A percentile compares a stretch with the other conserved stretches of the same genome.
phyloP scores from a whole-genome alignment of 2,113 vertebrate genomes.

The Caranx ignobilis region DNA sequence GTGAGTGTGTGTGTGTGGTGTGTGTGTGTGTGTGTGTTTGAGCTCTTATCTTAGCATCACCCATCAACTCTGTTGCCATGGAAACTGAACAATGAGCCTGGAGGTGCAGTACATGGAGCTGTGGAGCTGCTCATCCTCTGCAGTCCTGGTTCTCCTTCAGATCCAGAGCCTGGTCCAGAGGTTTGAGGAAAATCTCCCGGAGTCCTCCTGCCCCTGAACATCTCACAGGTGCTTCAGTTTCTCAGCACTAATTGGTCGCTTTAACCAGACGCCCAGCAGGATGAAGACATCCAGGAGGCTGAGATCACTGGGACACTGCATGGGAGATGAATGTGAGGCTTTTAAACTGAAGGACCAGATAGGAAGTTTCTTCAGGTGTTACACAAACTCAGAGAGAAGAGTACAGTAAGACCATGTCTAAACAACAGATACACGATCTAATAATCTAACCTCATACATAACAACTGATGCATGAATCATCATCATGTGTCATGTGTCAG shows the following conservation, averaged over 20 bases:
- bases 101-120: slow-evolving; percentile 38
- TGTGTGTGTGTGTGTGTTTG: background rate
- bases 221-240: slow-evolving; percentile 26
- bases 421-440: too few relatives aligned
- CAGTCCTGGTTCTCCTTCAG: background rate
- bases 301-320: background rate
- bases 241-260: slow-evolving; percentile 22
- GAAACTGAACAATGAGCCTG: slow-evolving; percentile 66
- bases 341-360: background rate
- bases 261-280: background rate
- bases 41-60: slow-evolving; percentile 47
- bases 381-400: too few relatives aligned
- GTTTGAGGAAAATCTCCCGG: background rate
- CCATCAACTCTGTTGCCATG: slow-evolving; percentile 55
- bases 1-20: too few relatives aligned
- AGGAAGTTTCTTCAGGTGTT: background rate
- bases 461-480: too few relatives aligned
- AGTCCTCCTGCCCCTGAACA: background rate
- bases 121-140: background rate
- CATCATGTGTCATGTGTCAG: too few relatives aligned
- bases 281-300: slow-evolving; percentile 7
- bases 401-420: too few relatives aligned
- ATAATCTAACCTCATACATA: too few relatives aligned
- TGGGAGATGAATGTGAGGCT: background rate
- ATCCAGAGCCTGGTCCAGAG: background rate